Conservation (phyloP, 2,888 invertebrate genomes). For the Sphaerophoria rueppellii region DNA sequence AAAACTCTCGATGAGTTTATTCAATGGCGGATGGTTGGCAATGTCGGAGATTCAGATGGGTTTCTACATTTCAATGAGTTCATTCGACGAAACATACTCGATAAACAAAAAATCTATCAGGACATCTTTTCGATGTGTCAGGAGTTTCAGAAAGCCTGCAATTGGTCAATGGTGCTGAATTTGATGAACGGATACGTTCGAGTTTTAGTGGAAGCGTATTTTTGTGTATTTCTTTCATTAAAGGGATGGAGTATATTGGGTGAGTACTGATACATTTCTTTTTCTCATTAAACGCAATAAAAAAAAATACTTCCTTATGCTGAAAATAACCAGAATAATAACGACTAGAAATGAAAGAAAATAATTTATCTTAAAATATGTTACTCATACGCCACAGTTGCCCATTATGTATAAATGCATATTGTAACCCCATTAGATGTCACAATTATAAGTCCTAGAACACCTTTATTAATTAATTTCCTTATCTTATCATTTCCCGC, state of each 20-base stretch:
- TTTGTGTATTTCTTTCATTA: conserved; percentile 41
- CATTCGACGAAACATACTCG: conserved; percentile 74
- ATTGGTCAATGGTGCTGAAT: conserved; percentile 76
- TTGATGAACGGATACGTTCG: conserved; percentile 74
- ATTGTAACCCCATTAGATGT: too few species aligned
- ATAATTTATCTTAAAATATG: too few species aligned
- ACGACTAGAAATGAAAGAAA: too few species aligned
- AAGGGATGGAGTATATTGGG: background rate
- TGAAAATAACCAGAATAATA: too few species aligned
- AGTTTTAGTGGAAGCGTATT: conserved; percentile 77
- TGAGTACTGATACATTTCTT: conserved; percentile 1
- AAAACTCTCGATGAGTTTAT: conserved; percentile 76
- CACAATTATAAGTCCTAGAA: too few species aligned
- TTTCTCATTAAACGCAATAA: too few species aligned
- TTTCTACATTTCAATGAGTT: conserved; percentile 76
- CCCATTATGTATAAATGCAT: too few species aligned
- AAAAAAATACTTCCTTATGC: too few species aligned
- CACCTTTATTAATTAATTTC: too few species aligned
- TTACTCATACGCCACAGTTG: too few species aligned
- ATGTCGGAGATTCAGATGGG: conserved; percentile 52
- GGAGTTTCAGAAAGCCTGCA: conserved; percentile 75
- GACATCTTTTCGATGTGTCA: conserved; percentile 75
- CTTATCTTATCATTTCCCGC: too few species aligned
- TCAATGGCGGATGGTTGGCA: conserved; percentile 69
- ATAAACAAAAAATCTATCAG: conserved; percentile 76